These are phyloP conservation scores for Apolygus lucorum DNA, from an alignment of 1,140 invertebrate genomes.

Conservation along the genomic window DNA sequence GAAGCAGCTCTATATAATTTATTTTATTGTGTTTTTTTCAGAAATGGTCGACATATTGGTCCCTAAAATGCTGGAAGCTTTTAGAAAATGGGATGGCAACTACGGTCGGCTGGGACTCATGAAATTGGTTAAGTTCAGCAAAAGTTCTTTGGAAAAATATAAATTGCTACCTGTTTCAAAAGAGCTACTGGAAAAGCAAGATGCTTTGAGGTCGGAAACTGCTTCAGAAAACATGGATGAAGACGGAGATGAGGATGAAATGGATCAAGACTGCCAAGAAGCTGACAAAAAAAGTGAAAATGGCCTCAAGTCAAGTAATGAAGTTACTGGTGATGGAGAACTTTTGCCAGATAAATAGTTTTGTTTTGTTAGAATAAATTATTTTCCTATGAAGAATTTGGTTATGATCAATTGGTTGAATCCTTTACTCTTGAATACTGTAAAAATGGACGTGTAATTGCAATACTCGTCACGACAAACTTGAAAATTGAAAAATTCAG, in stretches of 20 bases:
- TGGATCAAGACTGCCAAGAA: background rate
- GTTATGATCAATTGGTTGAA: no score
- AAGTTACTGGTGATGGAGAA: no score
- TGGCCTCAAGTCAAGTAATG: no score
- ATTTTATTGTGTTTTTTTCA: constrained; percentile 32
- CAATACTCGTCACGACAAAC: no score
- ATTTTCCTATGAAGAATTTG: no score
- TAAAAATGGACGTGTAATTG: no score
- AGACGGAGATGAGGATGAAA: background rate
- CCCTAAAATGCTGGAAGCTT: constrained; percentile 45
- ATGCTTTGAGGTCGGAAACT: background rate
- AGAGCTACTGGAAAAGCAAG: background rate
- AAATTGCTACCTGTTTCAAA: constrained; percentile 7
- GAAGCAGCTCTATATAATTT: no score
- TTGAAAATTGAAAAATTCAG: no score
- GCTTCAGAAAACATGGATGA: background rate
- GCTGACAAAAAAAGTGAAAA: no score
- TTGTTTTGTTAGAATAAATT: no score
- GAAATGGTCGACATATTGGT: constrained; percentile 49
- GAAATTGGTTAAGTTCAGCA: constrained; percentile 50
- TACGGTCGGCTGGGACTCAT: constrained; percentile 54
- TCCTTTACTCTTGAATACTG: no score
- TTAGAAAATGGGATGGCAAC: constrained; percentile 59
- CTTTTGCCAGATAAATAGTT: no score
- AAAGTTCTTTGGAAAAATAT: constrained; percentile 40